Evolutionary conservation across 92 coral and sea anemone genomes (phyloP), one percentile per base, ranked within the genome.

Genomic region (Zoanthus sociatus): DNA sequence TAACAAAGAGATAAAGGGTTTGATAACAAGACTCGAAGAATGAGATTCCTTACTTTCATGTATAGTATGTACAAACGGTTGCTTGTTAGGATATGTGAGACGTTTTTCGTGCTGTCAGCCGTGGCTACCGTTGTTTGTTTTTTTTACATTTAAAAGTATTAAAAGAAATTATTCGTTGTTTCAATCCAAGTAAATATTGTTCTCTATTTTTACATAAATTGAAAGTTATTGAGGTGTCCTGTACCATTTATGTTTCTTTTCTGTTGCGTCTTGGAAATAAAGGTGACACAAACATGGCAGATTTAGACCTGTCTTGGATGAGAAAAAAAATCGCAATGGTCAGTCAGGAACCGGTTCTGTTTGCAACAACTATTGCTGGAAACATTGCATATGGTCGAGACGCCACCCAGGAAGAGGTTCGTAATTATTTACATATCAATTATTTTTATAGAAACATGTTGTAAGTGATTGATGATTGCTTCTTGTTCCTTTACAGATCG

Each of bases 321-420:
- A 83, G 98, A 73, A 88, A 79, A 21, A 94, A 84, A 89, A 92
- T 96, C 69, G 96, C 98, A 5, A 92, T 96, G 71, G 98, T 96
- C 47, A 95, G 98, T 54, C 98, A 96, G 71, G 98, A 96, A 83
- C 98, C 98, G 15, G 98, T 96, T 26, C 74, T 96, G 78, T 96
- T 96, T 91, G 98, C 96, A 51, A 87, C 93, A 33, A 89, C 95
- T 5, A 18, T 18, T 11, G 81, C 45, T 31, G 88, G 77, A 69
- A 84, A 71, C 77, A 71, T 72, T 18, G 88, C 81, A 9, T 84
- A 84, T 70, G 87, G 87, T 9, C 77, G 87, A 16, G 87, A 83
- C 42, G 77, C 87, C 18, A 61, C 87, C 17, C 87, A 83, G 63
- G 79, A 83, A 83, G 87, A 83, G 87, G 87, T 83, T 12, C n/a